Base-by-base conservation (phyloP, 1,140 invertebrate species). In the Olivierus martensii region DNA sequence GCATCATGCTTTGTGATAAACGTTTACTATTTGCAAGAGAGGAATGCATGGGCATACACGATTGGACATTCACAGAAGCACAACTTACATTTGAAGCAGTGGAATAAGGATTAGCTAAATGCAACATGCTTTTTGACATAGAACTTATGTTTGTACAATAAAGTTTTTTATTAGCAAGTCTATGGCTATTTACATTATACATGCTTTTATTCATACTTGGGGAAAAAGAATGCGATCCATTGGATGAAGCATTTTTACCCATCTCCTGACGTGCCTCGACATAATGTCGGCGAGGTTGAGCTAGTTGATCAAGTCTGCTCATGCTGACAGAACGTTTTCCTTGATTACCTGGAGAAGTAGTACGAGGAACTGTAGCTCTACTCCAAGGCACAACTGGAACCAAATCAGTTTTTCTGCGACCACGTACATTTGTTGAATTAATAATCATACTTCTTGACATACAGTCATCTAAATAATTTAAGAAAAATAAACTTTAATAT, bases 231-330 rank as follows among this genome's bases (percentile, higher is more conserved):
- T 49, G 46, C 28, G 55, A 50, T 21, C 49, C 53, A 28, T 9
- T 28, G 28, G 28, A 28, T 28, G 28, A 28, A 28, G 28, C 28
- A 28, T 28, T 28, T 28, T 28, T 28, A 28, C 28, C 28, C 4
- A 28, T 28, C 28, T 28, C 54, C 48, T 56, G 51, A 22, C 28
- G 49, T 47, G 54, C 54, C 36, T 57, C 55, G 37, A 57, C 44
- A 50, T 57, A 57, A 51, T 60, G 61, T 61, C 75, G 60, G 71
- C 81, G 72, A 51, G 84, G 83, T 69, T 80, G 80, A 61, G 82
- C 75, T 69, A 88, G 74, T 65, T 83, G 79, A 76, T 90, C 87
- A 74, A 91, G 77, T 63, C 87, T 80, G 62, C 85, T 84, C 85
- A 90, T 87, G 65, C 86, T 89, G 73, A 83, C 84, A 62, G 87